phyloP scores from a whole-genome alignment of 1,140 invertebrate species.

The Dendrolimus kikuchii region DNA sequence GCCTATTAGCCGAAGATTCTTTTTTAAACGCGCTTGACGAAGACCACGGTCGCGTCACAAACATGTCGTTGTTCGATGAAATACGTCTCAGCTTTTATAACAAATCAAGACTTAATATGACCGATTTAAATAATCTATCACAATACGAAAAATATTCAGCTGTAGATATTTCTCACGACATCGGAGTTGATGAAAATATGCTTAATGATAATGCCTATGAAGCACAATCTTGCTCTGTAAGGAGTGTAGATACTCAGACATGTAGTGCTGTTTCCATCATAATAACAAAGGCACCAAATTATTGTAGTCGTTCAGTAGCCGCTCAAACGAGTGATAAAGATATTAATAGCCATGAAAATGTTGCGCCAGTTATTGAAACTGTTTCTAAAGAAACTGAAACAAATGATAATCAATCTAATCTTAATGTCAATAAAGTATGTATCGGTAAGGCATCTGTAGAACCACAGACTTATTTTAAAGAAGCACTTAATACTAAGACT shows the following conservation, averaged over 20 bases:
- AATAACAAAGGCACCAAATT: too few relatives aligned
- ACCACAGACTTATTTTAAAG: too few relatives aligned
- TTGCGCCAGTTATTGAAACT: not conserved
- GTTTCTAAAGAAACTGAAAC: conserved; percentile 15
- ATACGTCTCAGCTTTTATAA: conserved; percentile 51
- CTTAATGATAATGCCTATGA: conserved; percentile 6
- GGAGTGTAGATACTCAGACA: too few relatives aligned
- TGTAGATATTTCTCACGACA: not conserved
- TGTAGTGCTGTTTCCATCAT: too few relatives aligned
- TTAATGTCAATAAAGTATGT: not conserved
- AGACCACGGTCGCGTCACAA: conserved; percentile 43
- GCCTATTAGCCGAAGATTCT: conserved; percentile 53
- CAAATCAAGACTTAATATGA: conserved; percentile 26
- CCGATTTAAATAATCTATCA: not conserved
- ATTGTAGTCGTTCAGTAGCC: too few relatives aligned
- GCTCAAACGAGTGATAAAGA: not conserved
- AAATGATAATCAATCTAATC: conserved; percentile 11
- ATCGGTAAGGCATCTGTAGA: too few relatives aligned
- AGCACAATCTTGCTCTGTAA: not conserved
- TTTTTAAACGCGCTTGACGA: conserved; percentile 48
- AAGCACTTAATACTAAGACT: not conserved
- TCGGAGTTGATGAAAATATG: too few relatives aligned
- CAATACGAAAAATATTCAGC: not conserved
- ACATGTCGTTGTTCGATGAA: conserved; percentile 55
- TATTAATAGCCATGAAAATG: too few relatives aligned